These are phyloP conservation scores for Jacana jacana DNA, from an alignment of 2,113 vertebrate species.

Conservation along the genomic window DNA sequence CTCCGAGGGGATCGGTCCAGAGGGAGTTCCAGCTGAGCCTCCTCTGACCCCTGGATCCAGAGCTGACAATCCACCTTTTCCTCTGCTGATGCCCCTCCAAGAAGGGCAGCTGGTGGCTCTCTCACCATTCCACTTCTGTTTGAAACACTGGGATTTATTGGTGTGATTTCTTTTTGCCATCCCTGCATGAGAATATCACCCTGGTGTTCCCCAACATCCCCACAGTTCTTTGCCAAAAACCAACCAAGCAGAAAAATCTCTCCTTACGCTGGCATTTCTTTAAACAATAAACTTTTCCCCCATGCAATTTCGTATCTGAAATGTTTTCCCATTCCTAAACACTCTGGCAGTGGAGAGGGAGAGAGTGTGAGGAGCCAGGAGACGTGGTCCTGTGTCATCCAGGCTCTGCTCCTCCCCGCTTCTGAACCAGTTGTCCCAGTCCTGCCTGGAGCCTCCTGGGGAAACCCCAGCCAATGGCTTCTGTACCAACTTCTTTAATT, in stretches of 20 bases:
- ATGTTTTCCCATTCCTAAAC: neutral
- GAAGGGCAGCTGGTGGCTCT: neutral
- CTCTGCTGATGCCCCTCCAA: neutral
- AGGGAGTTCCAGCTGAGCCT: neutral
- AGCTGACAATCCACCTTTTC: neutral
- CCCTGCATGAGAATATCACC: neutral
- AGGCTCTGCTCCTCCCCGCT: neutral
- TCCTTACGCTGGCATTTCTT: neutral
- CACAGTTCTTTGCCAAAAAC: neutral
- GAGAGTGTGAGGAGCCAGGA: neutral
- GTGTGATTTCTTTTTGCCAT: neutral
- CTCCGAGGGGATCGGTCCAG: fast-evolving
- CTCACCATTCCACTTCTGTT: neutral
- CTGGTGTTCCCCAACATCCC: neutral
- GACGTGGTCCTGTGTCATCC: no score
- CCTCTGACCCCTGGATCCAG: neutral
- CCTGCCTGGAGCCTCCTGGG: neutral
- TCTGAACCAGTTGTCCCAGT: neutral
- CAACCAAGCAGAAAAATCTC: neutral
- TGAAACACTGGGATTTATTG: neutral
- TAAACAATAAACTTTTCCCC: neutral
- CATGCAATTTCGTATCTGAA: neutral
- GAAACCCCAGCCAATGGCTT: neutral
- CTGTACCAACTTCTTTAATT: neutral
- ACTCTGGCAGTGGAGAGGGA: neutral